Evolutionary conservation across 2,113 vertebrate genomes (phyloP).

Genomic region (Panthera leo): DNA sequence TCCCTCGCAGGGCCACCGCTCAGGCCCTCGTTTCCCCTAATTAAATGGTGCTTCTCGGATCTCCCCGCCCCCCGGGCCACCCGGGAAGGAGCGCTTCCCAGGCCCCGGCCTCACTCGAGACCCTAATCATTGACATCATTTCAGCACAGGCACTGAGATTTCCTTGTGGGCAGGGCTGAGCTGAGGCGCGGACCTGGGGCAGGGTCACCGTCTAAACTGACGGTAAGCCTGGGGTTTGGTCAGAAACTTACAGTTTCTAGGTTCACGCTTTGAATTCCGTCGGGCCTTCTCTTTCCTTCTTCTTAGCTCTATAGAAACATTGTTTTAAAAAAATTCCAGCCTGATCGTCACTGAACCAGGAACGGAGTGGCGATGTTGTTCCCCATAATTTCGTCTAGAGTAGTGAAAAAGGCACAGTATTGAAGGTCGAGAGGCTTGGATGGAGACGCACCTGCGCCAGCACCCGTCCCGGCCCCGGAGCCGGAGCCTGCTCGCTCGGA

Average conservation of each 20-base stretch:
- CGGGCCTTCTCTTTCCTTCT: slow-evolving; percentile 24
- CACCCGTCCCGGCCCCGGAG: background rate
- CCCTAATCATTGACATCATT: background rate
- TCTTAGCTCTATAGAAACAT: background rate
- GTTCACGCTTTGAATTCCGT: background rate
- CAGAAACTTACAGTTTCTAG: slow-evolving; percentile 47
- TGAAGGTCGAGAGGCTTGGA: background rate
- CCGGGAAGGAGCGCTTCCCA: background rate
- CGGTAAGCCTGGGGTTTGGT: background rate
- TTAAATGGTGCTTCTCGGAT: background rate
- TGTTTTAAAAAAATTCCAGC: background rate
- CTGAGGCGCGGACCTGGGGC: background rate
- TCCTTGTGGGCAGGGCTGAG: background rate
- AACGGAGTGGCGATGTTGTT: slow-evolving; percentile 41
- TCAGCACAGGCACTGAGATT: background rate
- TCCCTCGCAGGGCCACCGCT: background rate
- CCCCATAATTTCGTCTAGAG: slow-evolving; percentile 3
- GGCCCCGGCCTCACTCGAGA: background rate
- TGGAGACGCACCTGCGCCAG: background rate
- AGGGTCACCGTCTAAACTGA: background rate
- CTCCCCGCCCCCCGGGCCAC: background rate
- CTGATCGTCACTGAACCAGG: slow-evolving; percentile 41
- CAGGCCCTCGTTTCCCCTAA: background rate
- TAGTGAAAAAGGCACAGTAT: background rate
- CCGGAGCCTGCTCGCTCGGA: fast-evolving